Percentiles rank a stretch among this genome's conserved stretches.
Conservation (phyloP, 2,797 vertebrate genomes). For the Rallus crepitans region DNA sequence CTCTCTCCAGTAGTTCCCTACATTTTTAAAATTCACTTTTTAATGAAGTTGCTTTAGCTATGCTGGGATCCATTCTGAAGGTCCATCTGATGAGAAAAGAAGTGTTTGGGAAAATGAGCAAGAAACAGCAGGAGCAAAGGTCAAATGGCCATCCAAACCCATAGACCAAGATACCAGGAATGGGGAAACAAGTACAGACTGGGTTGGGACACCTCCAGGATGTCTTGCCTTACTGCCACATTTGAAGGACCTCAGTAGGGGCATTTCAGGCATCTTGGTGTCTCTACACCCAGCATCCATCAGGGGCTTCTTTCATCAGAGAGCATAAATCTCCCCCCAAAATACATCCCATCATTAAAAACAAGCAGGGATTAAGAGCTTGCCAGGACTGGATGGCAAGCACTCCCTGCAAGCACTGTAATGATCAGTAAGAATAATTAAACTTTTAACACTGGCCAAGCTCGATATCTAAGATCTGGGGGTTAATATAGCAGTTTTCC, state of each 20-base stretch:
- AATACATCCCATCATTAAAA: neutral
- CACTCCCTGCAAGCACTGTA: neutral
- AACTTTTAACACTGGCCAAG: neutral
- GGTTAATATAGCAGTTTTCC: constrained; percentile 31
- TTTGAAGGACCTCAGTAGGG: neutral
- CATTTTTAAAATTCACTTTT: neutral
- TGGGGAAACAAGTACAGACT: neutral
- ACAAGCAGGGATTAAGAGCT: neutral
- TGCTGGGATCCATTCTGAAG: neutral
- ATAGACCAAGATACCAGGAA: neutral
- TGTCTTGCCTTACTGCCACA: neutral
- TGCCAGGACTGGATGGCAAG: neutral
- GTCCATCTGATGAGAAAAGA: rapidly evolving
- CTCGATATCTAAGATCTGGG: constrained; percentile 1
- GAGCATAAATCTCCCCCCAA: neutral
- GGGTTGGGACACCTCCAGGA: neutral
- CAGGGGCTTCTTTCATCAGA: neutral
- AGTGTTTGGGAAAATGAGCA: neutral
- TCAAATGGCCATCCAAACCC: neutral
- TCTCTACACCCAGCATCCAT: neutral
- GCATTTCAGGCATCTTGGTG: neutral
- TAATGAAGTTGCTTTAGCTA: neutral
- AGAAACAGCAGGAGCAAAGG: neutral
- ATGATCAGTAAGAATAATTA: constrained; percentile 38
- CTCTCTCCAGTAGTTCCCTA: too few species aligned